Conservation (phyloP, 35 echinoderm and acorn worm genomes). For the Ophioderma brevispina region DNA sequence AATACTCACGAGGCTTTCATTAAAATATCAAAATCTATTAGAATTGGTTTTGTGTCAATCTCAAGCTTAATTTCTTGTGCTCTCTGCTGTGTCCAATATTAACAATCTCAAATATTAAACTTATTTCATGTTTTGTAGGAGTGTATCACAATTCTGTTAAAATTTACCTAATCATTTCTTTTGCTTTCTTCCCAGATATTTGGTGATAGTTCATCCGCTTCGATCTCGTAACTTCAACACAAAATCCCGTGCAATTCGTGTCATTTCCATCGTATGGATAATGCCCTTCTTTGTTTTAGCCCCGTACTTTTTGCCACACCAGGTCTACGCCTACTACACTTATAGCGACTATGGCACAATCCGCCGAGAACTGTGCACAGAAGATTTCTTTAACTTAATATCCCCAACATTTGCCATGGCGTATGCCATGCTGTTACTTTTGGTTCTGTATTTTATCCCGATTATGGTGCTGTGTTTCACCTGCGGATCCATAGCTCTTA, state of each 20-base stretch:
- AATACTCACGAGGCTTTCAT: no score
- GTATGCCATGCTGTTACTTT: constrained; percentile 45
- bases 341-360: constrained; percentile 72
- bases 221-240: constrained; percentile 87
- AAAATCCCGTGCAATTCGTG: constrained; percentile 66
- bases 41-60: no score
- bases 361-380: constrained; percentile 51
- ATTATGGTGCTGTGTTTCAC: constrained; percentile 67
- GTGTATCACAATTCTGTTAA: no score
- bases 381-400: constrained; percentile 2
- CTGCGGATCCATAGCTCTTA: constrained; percentile 71
- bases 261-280: constrained; percentile 69
- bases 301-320: constrained; percentile 80
- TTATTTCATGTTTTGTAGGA: no score
- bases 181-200: constrained; percentile 53
- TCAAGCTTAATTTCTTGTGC: no score
- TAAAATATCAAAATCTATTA: no score
- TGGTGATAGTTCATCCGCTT: constrained; percentile 90
- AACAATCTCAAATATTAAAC: no score
- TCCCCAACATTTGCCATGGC: neutral
- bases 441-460: constrained; percentile 72
- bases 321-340: constrained; percentile 38
- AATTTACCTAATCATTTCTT: no score
- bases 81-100: no score
- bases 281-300: constrained; percentile 60